Evolutionary conservation across 2,888 invertebrate species (phyloP).

Genomic region (Mesorhabditis spiculigera): DNA sequence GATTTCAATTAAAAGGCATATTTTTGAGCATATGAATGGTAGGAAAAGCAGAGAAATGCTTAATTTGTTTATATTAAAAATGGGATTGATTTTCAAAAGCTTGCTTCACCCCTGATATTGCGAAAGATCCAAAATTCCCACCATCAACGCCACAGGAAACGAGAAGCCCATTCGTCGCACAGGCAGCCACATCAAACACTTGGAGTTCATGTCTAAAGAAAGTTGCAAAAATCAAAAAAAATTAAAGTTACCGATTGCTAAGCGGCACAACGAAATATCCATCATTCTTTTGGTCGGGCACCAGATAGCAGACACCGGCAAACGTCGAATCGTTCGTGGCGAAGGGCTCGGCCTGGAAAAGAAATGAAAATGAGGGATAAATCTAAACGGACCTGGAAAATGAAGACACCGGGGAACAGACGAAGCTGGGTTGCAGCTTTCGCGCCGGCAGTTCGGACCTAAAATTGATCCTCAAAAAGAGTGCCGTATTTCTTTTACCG

Average conservation of each 20-base stretch:
- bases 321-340: background rate
- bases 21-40: no score
- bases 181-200: background rate
- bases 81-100: no score
- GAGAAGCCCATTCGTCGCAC: background rate
- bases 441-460: constrained; percentile 2
- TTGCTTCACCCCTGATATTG: no score
- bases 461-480: background rate
- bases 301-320: background rate
- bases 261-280: constrained; percentile 2
- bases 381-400: background rate
- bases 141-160: background rate
- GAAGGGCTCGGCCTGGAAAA: no score
- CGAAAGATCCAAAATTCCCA: background rate
- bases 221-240: background rate
- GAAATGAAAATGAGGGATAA: no score
- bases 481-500: background rate
- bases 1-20: no score
- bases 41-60: no score
- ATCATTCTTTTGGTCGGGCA: background rate
- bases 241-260: background rate
- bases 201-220: constrained; percentile 1
- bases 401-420: background rate
- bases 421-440: background rate
- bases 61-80: no score